phyloP scores from a whole-genome alignment of 64 coral and sea anemone genomes.

The Orbicella faveolata region DNA sequence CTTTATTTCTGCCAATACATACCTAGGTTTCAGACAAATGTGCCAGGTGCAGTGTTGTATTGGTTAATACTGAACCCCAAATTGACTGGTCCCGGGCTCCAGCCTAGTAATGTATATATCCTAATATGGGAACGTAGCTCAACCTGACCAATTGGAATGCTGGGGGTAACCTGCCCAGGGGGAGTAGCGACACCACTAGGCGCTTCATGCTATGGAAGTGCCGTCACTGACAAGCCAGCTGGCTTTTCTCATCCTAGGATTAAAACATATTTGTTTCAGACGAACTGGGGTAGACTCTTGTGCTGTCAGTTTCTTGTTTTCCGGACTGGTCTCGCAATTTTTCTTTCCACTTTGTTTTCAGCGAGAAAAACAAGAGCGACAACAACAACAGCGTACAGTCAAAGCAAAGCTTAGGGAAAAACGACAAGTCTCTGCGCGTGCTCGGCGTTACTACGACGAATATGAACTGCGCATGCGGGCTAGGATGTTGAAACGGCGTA shows the following conservation, averaged over 20 bases:
- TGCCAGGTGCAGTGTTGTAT: too few relatives aligned
- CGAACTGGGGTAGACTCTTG: too few relatives aligned
- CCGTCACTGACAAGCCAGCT: too few relatives aligned
- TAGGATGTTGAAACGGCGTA: constrained; percentile 92
- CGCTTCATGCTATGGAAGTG: too few relatives aligned
- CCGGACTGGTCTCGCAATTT: neutral
- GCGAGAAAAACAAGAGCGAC: constrained; percentile 80
- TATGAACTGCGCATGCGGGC: constrained; percentile 97
- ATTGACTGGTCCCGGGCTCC: neutral
- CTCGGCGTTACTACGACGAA: constrained; percentile 96
- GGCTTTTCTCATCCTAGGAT: too few relatives aligned
- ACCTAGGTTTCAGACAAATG: too few relatives aligned
- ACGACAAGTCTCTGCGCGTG: constrained; percentile 86
- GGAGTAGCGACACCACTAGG: too few relatives aligned
- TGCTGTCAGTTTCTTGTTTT: neutral
- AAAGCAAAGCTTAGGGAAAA: constrained; percentile 84
- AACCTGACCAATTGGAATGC: neutral
- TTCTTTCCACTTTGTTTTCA: constrained; percentile 6
- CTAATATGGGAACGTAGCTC: neutral
- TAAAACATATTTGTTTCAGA: too few relatives aligned
- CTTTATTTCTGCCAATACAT: too few relatives aligned
- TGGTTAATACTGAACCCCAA: neutral
- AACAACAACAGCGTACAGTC: constrained; percentile 75
- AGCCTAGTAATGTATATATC: neutral
- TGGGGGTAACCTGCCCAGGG: too few relatives aligned